phyloP scores from a whole-genome alignment of 2,888 invertebrate species.

The Timema cristinae region DNA sequence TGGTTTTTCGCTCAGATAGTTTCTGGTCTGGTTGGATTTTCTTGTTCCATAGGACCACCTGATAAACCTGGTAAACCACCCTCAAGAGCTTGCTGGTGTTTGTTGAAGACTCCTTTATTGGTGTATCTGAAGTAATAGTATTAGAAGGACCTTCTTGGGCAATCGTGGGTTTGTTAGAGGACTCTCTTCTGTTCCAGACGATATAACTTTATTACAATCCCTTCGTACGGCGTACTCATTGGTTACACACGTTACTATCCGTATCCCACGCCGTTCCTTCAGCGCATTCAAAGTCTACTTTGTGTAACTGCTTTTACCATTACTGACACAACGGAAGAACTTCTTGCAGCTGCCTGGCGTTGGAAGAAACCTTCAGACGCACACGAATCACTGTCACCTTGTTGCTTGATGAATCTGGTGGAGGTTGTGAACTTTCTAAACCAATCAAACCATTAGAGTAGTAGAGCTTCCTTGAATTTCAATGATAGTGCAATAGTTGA shows the following conservation, averaged over 20 bases:
- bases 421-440: not conserved
- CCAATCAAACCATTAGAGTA: too few relatives aligned
- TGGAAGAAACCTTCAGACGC: conserved; percentile 57
- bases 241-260: conserved; percentile 53
- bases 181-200: not conserved
- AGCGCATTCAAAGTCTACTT: conserved; percentile 54
- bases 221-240: conserved; percentile 34
- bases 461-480: too few relatives aligned
- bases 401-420: not conserved
- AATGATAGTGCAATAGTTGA: too few relatives aligned
- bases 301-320: conserved; percentile 45
- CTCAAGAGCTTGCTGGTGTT: not conserved
- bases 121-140: not conserved
- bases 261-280: conserved; percentile 57
- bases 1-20: not conserved
- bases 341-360: conserved; percentile 57
- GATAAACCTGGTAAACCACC: conserved; percentile 5
- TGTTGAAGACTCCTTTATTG: not conserved
- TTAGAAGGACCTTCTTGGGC: not conserved
- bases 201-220: conserved; percentile 14
- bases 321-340: conserved; percentile 60
- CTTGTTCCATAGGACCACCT: conserved; percentile 4
- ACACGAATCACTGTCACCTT: not conserved
- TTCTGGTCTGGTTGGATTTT: not conserved
- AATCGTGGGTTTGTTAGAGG: not conserved